Base-by-base conservation (phyloP, 2,113 vertebrate species). In the Scytalopus superciliaris region DNA sequence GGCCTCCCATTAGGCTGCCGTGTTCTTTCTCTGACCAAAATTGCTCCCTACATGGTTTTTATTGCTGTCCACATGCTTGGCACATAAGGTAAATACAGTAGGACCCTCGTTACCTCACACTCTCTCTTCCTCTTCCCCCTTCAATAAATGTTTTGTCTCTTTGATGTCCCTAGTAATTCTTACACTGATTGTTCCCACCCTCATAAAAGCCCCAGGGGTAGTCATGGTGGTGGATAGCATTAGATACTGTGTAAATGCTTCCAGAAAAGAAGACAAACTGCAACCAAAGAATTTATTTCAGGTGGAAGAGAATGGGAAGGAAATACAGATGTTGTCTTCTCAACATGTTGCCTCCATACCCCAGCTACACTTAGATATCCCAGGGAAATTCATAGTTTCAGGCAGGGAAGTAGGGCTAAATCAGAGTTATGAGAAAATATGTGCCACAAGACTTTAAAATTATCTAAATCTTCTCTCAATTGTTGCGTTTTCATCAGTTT, bases 21-120 rank as follows among this genome's bases (percentile, higher is more conserved):
- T 98, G 97, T 98, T 98, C 97, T 97, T 97, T 98, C 97, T 96
- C 95, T 98, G 97, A 97, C 97, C 97, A 97, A 96, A 97, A 97
- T 96, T 95, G 95, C 96, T 96, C 98, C 97, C 96, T 98, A 78
- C 97, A 87, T 97, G 96, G 97, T 96, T 97, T 95, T 98, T 97
- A 96, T 98, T 98, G 97, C 98, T 96, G 97, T 93, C 97, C 95
- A 45, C 97, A 98, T 98, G 97, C 96, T 97, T 97, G 91, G 94
- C 97, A 97, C 97, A 97, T 96, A 98, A 97, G 97, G 97, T 98
- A 97, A 98, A 98, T 97, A 97, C 96, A 97, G 97, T 93, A 96
- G 94, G 97, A 95, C 84, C 97, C 97, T 98, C 97, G 95, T 97
- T 97, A 97, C 97, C 96, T 97, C 97, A 94, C 94, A 83, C 78